These are phyloP conservation scores for Borostomias antarcticus DNA, from an alignment of 2,797 vertebrate species.

Conservation along the genomic window DNA sequence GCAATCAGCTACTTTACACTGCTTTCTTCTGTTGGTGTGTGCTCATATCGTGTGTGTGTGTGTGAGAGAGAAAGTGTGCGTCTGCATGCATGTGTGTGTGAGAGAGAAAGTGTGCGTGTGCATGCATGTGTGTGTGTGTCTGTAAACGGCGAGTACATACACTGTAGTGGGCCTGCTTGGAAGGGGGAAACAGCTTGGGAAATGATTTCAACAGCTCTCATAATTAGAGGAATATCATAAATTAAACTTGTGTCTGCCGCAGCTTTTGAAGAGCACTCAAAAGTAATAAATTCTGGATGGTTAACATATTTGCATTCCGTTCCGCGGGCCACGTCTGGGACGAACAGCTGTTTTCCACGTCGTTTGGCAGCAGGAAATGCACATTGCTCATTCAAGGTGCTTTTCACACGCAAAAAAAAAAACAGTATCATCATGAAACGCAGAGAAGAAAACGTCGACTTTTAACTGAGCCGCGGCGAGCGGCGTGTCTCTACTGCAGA, in stretches of 20 bases:
- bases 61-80: constrained; percentile 19
- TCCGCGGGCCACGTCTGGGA: constrained; percentile 69
- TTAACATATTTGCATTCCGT: constrained; percentile 81
- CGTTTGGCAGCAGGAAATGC: constrained; percentile 78
- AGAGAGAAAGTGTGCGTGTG: constrained; percentile 15
- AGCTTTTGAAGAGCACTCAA: constrained; percentile 83
- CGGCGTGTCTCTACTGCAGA: constrained; percentile 42
- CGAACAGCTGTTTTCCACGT: constrained; percentile 81
- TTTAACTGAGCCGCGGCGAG: constrained; percentile 68
- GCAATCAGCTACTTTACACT: constrained; percentile 68
- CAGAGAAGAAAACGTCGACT: constrained; percentile 50
- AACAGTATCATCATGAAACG: constrained; percentile 37
- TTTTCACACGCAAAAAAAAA: constrained; percentile 65
- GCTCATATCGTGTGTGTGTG: constrained; percentile 37
- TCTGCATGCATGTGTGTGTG: constrained; percentile 36
- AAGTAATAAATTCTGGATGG: constrained; percentile 81
- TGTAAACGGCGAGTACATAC: constrained; percentile 59
- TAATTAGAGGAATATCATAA: constrained; percentile 85
- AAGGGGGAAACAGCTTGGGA: constrained; percentile 77
- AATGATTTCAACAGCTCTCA: constrained; percentile 81
- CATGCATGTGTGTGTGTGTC: constrained; percentile 17
- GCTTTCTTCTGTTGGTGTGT: constrained; percentile 38
- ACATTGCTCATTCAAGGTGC: constrained; percentile 79
- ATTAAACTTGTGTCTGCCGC: constrained; percentile 79
- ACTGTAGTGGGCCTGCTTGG: constrained; percentile 70